Base-by-base conservation (phyloP, 2,113 vertebrate species). In the Phalacrocorax brasilianus region DNA sequence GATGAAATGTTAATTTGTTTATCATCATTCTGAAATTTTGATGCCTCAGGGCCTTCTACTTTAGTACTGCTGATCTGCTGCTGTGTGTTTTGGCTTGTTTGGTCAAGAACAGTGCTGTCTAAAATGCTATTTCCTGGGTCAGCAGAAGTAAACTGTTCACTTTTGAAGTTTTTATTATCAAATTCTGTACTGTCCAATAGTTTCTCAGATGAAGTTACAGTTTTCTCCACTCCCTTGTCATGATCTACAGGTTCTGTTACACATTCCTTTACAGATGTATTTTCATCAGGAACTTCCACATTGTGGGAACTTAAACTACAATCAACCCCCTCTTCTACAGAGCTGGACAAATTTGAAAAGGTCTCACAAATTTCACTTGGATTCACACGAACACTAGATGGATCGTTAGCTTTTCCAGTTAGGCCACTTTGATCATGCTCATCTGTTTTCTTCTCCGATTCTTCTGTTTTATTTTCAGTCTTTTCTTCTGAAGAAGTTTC, bases 321-420 rank as follows among this genome's bases (percentile, higher is more conserved):
- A 52, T 95, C 95, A 80, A 82, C 26, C 5, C 62, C 81, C 62
- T 91, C 93, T 77, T 94, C 95, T 52, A 85, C 55, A 80, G 89
- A 95, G 67, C 74, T 72, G 62, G 95, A 90, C 12, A 95, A 89
- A 95, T 40, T 50, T 85, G 59, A 58, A 89, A 80, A 95, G 21
- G 97, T 97, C 19, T 98, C 97, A 95, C 98, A 98, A 62, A 98
- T 97, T 42, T 98, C 98, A 92, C 96, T 98, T 84, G 98, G 97
- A 97, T 98, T 98, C 66, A 98, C 91, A 35, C 96, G 98, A 20
- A 96, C 96, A 52, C 92, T 97, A 67, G 98, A 95, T 3, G 97
- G 65, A 53, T 85, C 79, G 58, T 45, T 42, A 85, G 98, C 94
- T 68, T 97, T 94, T 80, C 45, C 91, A 91, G 93, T 62, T 95